These are phyloP conservation scores for Psilanteris sp. DNA, from an alignment of 1,140 invertebrate genomes.

Conservation along the genomic window DNA sequence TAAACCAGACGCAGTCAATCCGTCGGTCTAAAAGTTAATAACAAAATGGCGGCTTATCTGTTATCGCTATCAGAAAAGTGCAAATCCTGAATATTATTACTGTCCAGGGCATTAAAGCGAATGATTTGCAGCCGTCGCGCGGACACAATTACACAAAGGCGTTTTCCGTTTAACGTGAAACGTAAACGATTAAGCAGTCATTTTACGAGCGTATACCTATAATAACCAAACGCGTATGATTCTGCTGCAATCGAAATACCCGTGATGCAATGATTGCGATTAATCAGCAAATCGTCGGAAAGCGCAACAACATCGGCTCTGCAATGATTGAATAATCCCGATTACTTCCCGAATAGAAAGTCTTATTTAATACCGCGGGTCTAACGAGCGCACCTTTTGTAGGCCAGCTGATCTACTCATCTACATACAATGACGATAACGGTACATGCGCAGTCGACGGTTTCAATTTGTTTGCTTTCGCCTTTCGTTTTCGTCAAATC, in stretches of 20 bases:
- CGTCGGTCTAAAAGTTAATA: too few species aligned
- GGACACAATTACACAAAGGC: slow-evolving; percentile 7
- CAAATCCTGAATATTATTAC: too few species aligned
- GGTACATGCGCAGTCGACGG: not conserved
- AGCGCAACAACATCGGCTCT: slow-evolving; percentile 50
- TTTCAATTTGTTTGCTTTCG: slow-evolving; percentile 11
- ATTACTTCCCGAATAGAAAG: slow-evolving; percentile 77
- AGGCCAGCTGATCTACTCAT: slow-evolving; percentile 42
- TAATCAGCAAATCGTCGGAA: slow-evolving; percentile 60
- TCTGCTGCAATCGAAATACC: slow-evolving; percentile 42
- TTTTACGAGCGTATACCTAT: slow-evolving; percentile 21
- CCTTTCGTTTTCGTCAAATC: slow-evolving; percentile 32
- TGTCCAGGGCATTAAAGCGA: too few species aligned
- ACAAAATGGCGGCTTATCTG: too few species aligned
- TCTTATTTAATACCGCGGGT: slow-evolving; percentile 60
- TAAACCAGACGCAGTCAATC: too few species aligned
- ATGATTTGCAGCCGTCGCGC: too few species aligned
- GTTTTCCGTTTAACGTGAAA: slow-evolving; percentile 7
- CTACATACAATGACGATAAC: slow-evolving; percentile 47
- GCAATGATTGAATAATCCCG: slow-evolving; percentile 73
- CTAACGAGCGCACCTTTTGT: slow-evolving; percentile 30
- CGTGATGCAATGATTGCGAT: slow-evolving; percentile 65
- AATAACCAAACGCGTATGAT: slow-evolving; percentile 37
- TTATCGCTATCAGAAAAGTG: too few species aligned
- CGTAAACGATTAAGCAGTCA: slow-evolving; percentile 6